Evolutionary conservation across 2,888 invertebrate species (phyloP), one percentile per base, ranked within the genome.

Genomic region (Pediacus dermestoides): DNA sequence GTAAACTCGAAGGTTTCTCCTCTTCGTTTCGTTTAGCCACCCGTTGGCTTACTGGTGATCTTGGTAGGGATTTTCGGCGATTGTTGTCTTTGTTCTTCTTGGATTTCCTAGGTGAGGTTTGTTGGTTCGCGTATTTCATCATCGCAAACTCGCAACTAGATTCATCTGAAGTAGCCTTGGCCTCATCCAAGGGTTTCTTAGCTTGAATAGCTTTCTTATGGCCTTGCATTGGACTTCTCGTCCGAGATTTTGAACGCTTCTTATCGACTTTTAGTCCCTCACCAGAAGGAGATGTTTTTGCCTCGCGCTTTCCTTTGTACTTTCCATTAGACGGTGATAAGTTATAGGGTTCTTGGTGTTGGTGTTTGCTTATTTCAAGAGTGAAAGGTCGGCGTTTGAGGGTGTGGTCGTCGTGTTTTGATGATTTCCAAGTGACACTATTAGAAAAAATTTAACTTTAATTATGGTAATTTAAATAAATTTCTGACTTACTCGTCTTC

Each of bases 371-470:
- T 69, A 88, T 79, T 59, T 89, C 88, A 46, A 88, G 70, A 28
- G 83, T 85, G 68, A 88, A 87, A 12, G 81, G 81, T 61, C 82
- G 83, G 58, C 81, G 78, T 42, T 81, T 74, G 45, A 81, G 76
- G 52, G 82, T 80, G 14, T 28, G 18, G 30, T 52, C 53, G 13
- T 63, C 61, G 11, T 56, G 53, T 44, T 55, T 57, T 13, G 58
- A 50, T 70, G 62, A 76, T 53, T 54, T 70, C 77, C 45, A 77
- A 70, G 61, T 82, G 3, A 55, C 52, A 35, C 64, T 64, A 28
- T 25, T 25, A n/a, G 11, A 9, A 25, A 18, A 18, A 18, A 18
- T 18, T 18, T 8, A 18, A 18, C 4, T 6, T 18, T 4, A 8
- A 18, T 18, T 18, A 6, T 18, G 18, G 8, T 6, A 8, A 18